phyloP scores from a whole-genome alignment of 2,797 vertebrate genomes.

The Labroides dimidiatus region DNA sequence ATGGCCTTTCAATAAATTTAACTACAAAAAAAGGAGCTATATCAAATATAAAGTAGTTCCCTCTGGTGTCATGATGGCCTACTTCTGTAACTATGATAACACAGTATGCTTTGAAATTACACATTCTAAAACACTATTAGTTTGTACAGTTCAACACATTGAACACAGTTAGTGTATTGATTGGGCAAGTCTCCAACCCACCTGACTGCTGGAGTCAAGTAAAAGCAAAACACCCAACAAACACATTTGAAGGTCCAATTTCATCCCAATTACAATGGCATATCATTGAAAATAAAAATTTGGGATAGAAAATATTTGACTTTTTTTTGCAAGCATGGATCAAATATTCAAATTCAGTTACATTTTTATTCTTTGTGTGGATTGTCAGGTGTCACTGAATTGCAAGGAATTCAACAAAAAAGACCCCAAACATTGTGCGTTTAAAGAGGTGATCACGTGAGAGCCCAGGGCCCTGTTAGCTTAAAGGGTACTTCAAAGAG shows the following conservation, averaged over 20 bases:
- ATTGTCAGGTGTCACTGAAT: neutral
- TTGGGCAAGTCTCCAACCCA: constrained; percentile 5
- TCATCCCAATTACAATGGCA: too few relatives aligned
- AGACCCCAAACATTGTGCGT: neutral
- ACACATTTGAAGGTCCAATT: neutral
- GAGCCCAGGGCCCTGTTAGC: neutral
- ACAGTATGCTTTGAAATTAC: too few relatives aligned
- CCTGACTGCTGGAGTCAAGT: neutral
- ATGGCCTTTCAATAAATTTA: too few relatives aligned
- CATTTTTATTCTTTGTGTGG: neutral
- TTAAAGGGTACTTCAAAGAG: constrained; percentile 23
- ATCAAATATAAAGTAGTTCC: neutral
- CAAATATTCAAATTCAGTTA: too few relatives aligned
- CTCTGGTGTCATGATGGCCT: neutral
- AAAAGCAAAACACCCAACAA: neutral
- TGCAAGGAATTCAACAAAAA: neutral
- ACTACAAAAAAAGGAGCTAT: too few relatives aligned
- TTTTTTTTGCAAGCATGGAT: neutral
- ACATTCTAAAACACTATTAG: too few relatives aligned
- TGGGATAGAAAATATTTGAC: too few relatives aligned
- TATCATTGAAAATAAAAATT: too few relatives aligned
- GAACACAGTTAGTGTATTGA: too few relatives aligned
- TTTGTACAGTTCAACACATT: too few relatives aligned
- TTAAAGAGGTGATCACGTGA: neutral
- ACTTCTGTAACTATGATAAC: neutral